phyloP scores from a whole-genome alignment of 2,113 vertebrate species.

The Strix uralensis region DNA sequence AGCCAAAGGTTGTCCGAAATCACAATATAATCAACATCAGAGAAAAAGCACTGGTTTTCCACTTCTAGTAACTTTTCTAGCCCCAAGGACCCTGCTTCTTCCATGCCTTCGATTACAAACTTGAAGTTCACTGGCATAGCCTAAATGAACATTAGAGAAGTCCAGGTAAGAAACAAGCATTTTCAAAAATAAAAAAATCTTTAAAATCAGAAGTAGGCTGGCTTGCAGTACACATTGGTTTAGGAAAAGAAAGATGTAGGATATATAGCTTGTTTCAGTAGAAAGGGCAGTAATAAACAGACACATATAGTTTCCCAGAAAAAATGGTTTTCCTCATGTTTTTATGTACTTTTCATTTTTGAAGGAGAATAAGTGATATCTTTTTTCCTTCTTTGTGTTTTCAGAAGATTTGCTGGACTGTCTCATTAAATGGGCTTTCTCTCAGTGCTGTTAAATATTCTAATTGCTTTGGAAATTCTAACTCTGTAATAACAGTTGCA shows the following conservation, averaged over 20 bases:
- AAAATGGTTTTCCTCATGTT: neutral
- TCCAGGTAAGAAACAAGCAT: neutral
- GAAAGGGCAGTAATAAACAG: neutral
- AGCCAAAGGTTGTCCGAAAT: constrained; percentile 81
- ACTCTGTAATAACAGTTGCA: neutral
- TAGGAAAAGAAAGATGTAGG: neutral
- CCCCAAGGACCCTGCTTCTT: constrained; percentile 77
- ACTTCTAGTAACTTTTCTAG: constrained; percentile 66
- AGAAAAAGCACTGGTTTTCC: constrained; percentile 72
- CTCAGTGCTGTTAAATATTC: neutral
- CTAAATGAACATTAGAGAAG: constrained; percentile 24
- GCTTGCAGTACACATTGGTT: neutral
- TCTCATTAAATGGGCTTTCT: neutral
- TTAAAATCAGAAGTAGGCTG: neutral
- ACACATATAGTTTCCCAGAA: neutral
- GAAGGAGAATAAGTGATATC: neutral
- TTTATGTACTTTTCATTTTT: neutral
- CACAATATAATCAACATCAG: constrained; percentile 72
- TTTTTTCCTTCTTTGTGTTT: neutral
- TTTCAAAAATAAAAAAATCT: neutral
- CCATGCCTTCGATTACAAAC: constrained; percentile 81
- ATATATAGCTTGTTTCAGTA: neutral
- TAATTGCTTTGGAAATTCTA: neutral
- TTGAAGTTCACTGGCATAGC: constrained; percentile 79
- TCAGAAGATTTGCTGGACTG: neutral